A percentile compares a stretch with the other conserved stretches of the same genome.
phyloP scores from a whole-genome alignment of 2,113 vertebrate genomes.

The Gadus chalcogrammus region DNA sequence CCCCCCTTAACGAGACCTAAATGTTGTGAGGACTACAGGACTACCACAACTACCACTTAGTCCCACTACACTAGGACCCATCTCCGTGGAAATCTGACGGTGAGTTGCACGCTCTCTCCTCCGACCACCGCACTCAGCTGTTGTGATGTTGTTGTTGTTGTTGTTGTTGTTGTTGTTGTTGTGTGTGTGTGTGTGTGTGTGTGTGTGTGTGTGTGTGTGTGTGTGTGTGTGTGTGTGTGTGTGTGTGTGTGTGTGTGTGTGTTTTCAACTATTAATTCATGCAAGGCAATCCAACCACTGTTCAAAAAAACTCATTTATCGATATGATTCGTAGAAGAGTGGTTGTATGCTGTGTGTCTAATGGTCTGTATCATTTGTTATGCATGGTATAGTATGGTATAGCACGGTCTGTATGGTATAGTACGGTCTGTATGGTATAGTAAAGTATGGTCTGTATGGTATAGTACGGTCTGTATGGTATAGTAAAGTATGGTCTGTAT shows the following conservation, averaged over 20 bases:
- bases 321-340: background rate
- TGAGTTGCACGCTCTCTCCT: conserved; percentile 34
- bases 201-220: background rate
- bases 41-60: too few relatives aligned
- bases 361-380: too few relatives aligned
- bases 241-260: background rate
- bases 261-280: background rate
- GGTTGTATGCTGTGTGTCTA: background rate
- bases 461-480: too few relatives aligned
- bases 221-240: background rate
- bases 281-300: background rate
- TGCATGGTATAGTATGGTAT: too few relatives aligned
- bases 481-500: too few relatives aligned
- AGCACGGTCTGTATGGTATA: too few relatives aligned
- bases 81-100: conserved; percentile 45
- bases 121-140: conserved; percentile 15
- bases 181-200: conserved; percentile 9
- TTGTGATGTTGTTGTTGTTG: conserved; percentile 12
- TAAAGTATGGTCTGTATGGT: too few relatives aligned
- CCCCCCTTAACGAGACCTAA: background rate
- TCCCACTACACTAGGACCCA: conserved; percentile 33
- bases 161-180: background rate
- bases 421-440: too few relatives aligned
- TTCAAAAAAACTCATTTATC: background rate
- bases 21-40: background rate